Evolutionary conservation across 2,797 vertebrate species (phyloP), one percentile per base, ranked within the genome.

Genomic region (Steatocranus sp.): DNA sequence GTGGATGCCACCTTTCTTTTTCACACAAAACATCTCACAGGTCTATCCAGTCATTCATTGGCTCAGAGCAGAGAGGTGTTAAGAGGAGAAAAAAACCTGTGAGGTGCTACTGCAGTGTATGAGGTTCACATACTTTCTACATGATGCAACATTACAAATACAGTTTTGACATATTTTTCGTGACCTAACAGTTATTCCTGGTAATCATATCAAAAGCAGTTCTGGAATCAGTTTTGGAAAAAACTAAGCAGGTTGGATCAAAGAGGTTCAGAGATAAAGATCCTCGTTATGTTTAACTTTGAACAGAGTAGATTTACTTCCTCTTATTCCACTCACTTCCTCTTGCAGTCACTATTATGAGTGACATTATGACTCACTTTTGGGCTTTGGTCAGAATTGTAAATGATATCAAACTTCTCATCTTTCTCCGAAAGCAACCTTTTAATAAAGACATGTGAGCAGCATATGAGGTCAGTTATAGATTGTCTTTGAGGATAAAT

Each of bases 261-360:
- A 66, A 0, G 11, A 66, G 61, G 11, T 0, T 11, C n/a, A 23
- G 0, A 0, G 9, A 14, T 5, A 38, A 36, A 63, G 3, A 11
- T 66, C n/a, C 34, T 41, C 3, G 0, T 38, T 63, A 23, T 5
- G 56, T 66, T 38, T 6, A 66, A 66, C 7, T 1, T 4, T 20
- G n/a, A 36, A 14, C 11, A 66, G 61, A 14, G 34, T 0, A 14
- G 58, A 20, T 8, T 63, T 38, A 0, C 1, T 0, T 14, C 32
- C 32, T n/a, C 32, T 34, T 36, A 8, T 36, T 36, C 34, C 34
- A 1, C 17, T 8, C 8, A 48, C 46, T 48, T 48, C 15, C 1
- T 8, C 34, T 0, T 66, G 11, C 61, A 23, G 32, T 9, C 34
- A 66, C 34, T 38, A 38, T 66, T 20, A 36, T 20, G 18, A 36